Percentiles rank a stretch among this genome's conserved stretches.
Conservation (phyloP, 2,113 vertebrate genomes). For the Apteryx owenii region DNA sequence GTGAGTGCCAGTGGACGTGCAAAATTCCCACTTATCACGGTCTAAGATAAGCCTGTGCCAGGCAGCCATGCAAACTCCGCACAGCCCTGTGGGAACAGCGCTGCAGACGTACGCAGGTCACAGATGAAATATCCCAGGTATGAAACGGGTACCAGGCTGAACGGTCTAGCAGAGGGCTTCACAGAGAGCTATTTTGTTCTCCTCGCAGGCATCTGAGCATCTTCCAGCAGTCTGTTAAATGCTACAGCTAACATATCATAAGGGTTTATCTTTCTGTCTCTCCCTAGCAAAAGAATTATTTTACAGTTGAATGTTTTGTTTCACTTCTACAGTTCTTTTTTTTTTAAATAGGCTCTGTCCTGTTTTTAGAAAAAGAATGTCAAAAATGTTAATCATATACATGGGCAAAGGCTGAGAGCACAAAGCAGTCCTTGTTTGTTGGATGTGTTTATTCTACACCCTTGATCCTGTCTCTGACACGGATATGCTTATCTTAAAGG, state of each 20-base stretch:
- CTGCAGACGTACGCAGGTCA: background rate
- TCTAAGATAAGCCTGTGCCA: background rate
- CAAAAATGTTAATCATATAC: background rate
- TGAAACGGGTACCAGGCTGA: background rate
- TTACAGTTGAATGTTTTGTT: background rate
- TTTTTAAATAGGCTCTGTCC: background rate
- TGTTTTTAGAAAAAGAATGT: background rate
- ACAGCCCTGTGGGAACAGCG: fast-evolving
- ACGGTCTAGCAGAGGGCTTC: too few species aligned
- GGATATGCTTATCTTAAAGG: background rate
- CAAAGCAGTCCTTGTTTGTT: background rate
- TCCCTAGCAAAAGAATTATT: background rate
- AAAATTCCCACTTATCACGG: background rate
- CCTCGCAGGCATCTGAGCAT: background rate
- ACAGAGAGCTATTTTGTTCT: background rate
- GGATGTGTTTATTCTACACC: fast-evolving
- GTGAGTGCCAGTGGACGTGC: background rate
- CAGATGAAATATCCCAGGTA: background rate
- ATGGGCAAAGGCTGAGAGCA: background rate
- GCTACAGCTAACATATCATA: too few species aligned
- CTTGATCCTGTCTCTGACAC: background rate
- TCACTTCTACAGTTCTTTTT: background rate
- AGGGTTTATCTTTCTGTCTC: background rate
- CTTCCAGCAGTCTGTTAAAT: background rate
- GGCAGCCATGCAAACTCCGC: background rate